Percentiles rank a stretch among this genome's conserved stretches.
Evolutionary conservation across 2,797 vertebrate species (phyloP).

Genomic region (Tiaroga cobitis): DNA sequence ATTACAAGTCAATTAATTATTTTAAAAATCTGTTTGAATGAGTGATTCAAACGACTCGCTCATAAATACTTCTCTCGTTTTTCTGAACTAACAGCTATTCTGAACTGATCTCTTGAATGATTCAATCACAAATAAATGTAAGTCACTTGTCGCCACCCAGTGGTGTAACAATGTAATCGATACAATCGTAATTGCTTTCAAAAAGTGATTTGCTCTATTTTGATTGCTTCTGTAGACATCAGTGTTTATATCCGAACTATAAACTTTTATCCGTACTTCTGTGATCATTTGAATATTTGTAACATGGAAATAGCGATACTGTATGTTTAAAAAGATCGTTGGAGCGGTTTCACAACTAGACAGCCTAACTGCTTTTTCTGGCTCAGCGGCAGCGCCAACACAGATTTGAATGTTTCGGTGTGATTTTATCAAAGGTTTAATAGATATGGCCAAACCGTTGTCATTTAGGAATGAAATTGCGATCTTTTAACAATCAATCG

Average conservation of each 20-base stretch:
- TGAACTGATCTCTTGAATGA: background rate
- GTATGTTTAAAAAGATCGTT: background rate
- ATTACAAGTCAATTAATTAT: too few relatives aligned
- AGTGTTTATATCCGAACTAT: background rate
- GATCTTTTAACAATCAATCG: too few relatives aligned
- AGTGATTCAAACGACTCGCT: background rate
- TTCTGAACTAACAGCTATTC: background rate
- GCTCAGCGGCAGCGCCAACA: too few relatives aligned
- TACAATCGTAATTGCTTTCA: background rate
- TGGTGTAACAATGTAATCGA: background rate
- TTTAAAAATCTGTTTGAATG: background rate
- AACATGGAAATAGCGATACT: background rate
- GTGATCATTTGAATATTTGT: background rate
- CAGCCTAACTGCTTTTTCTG: background rate
- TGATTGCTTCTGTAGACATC: background rate
- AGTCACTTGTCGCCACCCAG: background rate
- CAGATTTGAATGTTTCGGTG: too few relatives aligned
- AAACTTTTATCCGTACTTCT: background rate
- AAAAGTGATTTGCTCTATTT: too few relatives aligned
- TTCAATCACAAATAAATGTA: background rate
- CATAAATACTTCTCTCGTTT: background rate
- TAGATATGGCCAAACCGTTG: too few relatives aligned
- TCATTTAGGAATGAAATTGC: too few relatives aligned
- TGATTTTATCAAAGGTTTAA: too few relatives aligned
- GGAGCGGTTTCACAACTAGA: background rate